Evolutionary conservation across 2,888 invertebrate species (phyloP), one percentile per base, ranked within the genome.

Genomic region (Ephialtes manifestator): DNA sequence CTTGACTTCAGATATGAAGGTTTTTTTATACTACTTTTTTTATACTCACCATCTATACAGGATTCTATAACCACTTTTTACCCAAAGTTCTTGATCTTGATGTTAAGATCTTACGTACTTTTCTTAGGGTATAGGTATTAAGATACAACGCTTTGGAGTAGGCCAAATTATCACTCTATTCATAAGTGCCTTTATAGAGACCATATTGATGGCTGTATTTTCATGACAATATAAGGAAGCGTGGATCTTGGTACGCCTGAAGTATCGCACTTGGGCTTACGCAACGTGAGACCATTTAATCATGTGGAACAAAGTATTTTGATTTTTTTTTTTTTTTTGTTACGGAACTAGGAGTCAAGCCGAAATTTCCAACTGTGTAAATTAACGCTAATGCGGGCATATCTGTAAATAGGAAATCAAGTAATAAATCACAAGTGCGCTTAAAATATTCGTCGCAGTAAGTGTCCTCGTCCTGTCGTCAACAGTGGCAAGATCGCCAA

Each of bases 401-500:
- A 15, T 35, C 20, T 79, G 65, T 71, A 77, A 81, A 74, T 55
- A 53, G 68, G 24, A 63, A 39, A 13, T 53, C 20, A n/a, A 48
- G 31, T 31, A 81, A 84, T 74, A 81, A 78, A 81, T 63, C 24
- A 74, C 24, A 68, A 48, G 72, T 39, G 31, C 55, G 28, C 53
- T 81, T 43, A 31, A 39, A 24, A 76, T 51, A 51, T 51, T 63
- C 24, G 35, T 15, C 53, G 24, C 43, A 63, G 80, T 83, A 70
- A 83, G 80, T 83, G 75, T 80, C 68, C 35, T 46, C 60, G 68
- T 31, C 46, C 46, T 48, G 24, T 35, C 63, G 51, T 67, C 24
- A 35, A 63, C n/a, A 65, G 15, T 65, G 15, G 39, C 43, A 63
- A 60, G 46, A 70, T 63, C 39, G 48, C 3, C 20, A 20, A 39